Conservation (phyloP, 2,888 invertebrate species). For the Malthinus flaveolus region DNA sequence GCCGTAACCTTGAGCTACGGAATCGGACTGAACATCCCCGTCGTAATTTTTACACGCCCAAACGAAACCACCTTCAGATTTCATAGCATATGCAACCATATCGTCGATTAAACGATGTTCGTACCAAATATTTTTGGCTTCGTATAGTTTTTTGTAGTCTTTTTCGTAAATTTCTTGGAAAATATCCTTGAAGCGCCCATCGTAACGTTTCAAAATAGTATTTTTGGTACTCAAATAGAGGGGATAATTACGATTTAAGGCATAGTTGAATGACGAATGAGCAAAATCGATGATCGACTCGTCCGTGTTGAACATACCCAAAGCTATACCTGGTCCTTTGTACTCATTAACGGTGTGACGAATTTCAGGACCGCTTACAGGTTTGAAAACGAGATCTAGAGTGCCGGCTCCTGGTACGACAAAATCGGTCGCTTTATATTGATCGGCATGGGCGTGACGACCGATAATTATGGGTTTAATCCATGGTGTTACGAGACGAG, state of each 20-base stretch:
- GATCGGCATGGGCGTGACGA: conserved; percentile 97
- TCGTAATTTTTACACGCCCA: conserved; percentile 99
- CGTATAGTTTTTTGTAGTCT: conserved; percentile 83
- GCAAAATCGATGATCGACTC: conserved; percentile 93
- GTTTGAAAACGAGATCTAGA: conserved; percentile 81
- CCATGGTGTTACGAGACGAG: conserved; percentile 94
- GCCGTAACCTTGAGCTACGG: conserved; percentile 96
- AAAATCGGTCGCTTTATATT: conserved; percentile 97
- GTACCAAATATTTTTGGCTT: conserved; percentile 91
- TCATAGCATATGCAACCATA: conserved; percentile 98
- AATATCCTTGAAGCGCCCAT: conserved; percentile 96
- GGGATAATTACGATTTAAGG: conserved; percentile 82
- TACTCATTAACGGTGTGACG: conserved; percentile 81
- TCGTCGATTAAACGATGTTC: conserved; percentile 98
- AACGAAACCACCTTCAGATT: conserved; percentile 97
- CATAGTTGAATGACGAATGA: conserved; percentile 90
- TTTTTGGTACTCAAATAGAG: conserved; percentile 96
- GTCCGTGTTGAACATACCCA: conserved; percentile 97
- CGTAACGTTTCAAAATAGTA: conserved; percentile 94
- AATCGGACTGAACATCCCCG: conserved; percentile 98
- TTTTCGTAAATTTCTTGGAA: conserved; percentile 93
- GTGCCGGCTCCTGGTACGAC: conserved; percentile 90
- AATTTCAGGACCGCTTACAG: conserved; percentile 66
- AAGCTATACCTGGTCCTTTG: conserved; percentile 85
- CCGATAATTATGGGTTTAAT: conserved; percentile 96